Evolutionary conservation across 2,888 invertebrate species (phyloP).

Genomic region (Bombyx huttoni): DNA sequence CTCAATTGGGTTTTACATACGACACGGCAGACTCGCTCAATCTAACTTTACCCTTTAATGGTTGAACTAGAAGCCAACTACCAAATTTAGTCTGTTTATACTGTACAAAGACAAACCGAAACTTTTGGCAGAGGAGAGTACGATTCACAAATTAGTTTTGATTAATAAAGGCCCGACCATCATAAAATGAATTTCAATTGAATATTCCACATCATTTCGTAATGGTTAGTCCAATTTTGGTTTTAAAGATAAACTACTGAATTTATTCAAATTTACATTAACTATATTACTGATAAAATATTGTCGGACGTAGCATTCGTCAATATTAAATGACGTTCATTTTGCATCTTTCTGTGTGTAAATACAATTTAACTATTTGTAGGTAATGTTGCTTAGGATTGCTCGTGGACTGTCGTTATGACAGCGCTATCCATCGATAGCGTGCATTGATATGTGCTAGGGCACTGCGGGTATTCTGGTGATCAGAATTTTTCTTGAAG

Average conservation of each 20-base stretch:
- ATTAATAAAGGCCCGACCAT: background rate
- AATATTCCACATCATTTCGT: background rate
- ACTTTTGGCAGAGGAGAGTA: background rate
- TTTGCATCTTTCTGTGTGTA: too few relatives aligned
- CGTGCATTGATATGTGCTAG: too few relatives aligned
- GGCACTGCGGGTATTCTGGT: too few relatives aligned
- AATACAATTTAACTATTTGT: too few relatives aligned
- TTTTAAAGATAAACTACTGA: background rate
- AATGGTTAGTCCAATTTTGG: background rate
- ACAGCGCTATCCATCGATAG: too few relatives aligned
- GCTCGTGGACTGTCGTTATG: too few relatives aligned
- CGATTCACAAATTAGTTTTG: background rate
- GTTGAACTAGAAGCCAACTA: constrained; percentile 18
- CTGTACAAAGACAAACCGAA: background rate
- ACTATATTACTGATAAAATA: background rate
- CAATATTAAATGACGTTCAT: too few relatives aligned
- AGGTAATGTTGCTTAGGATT: too few relatives aligned
- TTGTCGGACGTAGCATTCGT: background rate
- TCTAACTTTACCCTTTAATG: constrained; percentile 49
- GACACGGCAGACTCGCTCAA: constrained; percentile 47
- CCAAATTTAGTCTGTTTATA: constrained; percentile 1
- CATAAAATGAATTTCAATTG: background rate
- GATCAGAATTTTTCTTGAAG: too few relatives aligned
- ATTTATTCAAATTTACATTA: background rate
- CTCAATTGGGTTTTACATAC: constrained; percentile 62